phyloP scores from a whole-genome alignment of 92 coral and sea anemone genomes.

The Anthopleura xanthogrammica region DNA sequence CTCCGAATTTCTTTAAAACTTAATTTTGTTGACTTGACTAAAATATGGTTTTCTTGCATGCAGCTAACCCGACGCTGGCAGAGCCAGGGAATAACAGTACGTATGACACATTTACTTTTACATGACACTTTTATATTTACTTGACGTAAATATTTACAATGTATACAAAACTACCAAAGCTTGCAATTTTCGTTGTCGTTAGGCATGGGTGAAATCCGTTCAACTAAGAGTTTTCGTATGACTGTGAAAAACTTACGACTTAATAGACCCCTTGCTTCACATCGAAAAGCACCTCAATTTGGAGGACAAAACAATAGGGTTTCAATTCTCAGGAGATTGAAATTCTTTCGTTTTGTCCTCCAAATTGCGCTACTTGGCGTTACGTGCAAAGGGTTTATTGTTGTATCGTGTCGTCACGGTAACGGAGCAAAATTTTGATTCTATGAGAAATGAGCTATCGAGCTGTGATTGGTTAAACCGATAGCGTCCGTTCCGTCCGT shows the following conservation, averaged over 20 bases:
- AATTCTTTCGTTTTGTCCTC: too few species aligned
- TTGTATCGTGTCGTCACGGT: neutral
- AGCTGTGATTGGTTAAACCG: neutral
- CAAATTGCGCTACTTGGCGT: too few species aligned
- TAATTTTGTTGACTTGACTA: neutral
- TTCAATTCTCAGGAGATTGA: too few species aligned
- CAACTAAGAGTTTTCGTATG: neutral
- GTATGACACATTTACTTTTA: neutral
- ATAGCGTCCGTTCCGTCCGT: neutral
- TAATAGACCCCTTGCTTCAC: too few species aligned
- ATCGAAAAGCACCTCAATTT: too few species aligned
- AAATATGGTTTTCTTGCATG: slow-evolving; percentile 8
- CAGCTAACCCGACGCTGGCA: neutral
- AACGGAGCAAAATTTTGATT: neutral
- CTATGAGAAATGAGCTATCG: neutral
- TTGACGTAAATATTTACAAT: too few species aligned
- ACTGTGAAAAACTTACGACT: neutral
- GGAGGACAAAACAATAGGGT: too few species aligned
- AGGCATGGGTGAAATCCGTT: neutral
- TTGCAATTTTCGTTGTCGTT: neutral
- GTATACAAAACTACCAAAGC: neutral
- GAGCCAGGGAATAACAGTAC: slow-evolving; percentile 1
- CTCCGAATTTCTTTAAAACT: neutral
- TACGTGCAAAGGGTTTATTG: too few species aligned
- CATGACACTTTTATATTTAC: too few species aligned